Evolutionary conservation across 2,888 invertebrate species (phyloP), one percentile per base, ranked within the genome.

Genomic region (Pandemis cinnamomeana): DNA sequence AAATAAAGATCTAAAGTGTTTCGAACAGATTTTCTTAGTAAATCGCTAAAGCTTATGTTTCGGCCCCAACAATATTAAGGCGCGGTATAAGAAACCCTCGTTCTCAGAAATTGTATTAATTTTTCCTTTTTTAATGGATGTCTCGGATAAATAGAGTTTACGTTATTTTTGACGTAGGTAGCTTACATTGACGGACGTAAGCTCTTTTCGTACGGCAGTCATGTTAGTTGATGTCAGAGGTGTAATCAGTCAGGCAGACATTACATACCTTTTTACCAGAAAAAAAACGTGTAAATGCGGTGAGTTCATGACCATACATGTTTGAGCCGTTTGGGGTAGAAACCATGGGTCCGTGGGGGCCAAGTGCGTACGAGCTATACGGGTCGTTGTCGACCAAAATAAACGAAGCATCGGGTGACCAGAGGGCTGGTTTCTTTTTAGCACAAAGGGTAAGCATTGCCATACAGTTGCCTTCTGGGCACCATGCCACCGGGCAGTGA

Each of bases 51-150:
- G 13, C 41, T 10, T 66, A 44, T 73, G 44, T 11, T 42, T 71
- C 42, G 44, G 11, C 62, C 70, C 61, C 36, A 20, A 53, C 27
- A 46, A 53, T 36, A 71, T 74, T 67, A 70, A n/a, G 61, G 61
- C 60, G 10, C 61, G 55, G 67, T 66, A 67, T 74, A 71, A 62
- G 69, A 66, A 62, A 67, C 70, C 68, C 62, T 71, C 74, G 66
- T 74, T 71, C 70, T 67, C 62, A 74, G 70, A 74, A 70, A 73
- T 73, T 73, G 66, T 74, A 74, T 74, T 74, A 74, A 71, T 74
- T 74, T 72, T 71, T 71, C 74, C 61, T 70, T 67, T 70, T 74
- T 74, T 74, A 74, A 74, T 74, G 74, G 74, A 74, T 62, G 53
- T 71, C 62, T 71, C 60, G 67, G 61, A 74, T 67, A 71, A 67